Base-by-base conservation (phyloP, 2,113 vertebrate genomes). In the Callaeas wilsoni region DNA sequence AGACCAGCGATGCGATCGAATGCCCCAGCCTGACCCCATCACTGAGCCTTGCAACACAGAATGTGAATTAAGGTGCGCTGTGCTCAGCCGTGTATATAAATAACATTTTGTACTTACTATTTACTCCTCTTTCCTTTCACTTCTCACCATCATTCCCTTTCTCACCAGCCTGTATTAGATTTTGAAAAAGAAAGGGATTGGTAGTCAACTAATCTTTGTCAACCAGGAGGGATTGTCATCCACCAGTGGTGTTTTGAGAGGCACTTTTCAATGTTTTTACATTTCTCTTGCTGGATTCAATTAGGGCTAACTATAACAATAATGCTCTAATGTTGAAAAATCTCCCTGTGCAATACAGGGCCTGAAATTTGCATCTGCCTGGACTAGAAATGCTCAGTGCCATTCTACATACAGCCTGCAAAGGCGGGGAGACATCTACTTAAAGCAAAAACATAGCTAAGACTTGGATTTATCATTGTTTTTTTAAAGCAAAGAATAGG, bases 1-100 rank as follows among this genome's bases (percentile, higher is more conserved):
- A 4, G 99, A 99, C 98, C 99, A 99, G 97, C 98, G 99, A 94
- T 99, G 99, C 62, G 98, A 99, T 50, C 98, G 95, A 29, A 97
- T 98, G 56, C 97, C 98, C 44, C 98, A 98, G 80, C 99, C 99
- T 33, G 96, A 96, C 23, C 97, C 98, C 59, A 55, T 99, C 95
- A 98, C 98, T 4, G 99, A 99, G 92, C 97, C 98, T 42, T 99
- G 99, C 62, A 98, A 99, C 97, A 98, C 97, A 35, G 99, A 99
- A 62, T 99, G 99, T 94, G 99, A 99, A 98, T 96, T 99, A 97
- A 99, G 99, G 99, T 99, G 83, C 67, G 5, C 44, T 80, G 57
- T 86, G 22, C 59, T 81, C 44, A n/a, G 32, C 78, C 6, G 0
- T 41, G 22, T 94, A 13, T 86, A 91, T 55, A 56, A 30, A 7